Evolutionary conservation across 2,797 vertebrate genomes (phyloP).

Genomic region (Peromyscus nudipes): DNA sequence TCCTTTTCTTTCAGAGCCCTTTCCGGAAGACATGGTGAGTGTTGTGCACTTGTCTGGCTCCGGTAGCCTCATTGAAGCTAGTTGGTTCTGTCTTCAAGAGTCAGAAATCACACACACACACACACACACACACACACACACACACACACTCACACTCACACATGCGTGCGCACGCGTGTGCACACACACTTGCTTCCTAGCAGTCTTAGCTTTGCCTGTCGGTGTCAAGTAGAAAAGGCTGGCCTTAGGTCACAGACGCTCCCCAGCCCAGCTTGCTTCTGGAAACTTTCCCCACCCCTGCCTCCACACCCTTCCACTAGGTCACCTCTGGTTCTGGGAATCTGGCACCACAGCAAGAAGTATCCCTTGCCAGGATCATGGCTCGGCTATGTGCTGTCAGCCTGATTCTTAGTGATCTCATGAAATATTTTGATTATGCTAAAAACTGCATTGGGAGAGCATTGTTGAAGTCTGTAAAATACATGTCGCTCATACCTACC

Average conservation of each 20-base stretch:
- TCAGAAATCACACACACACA: not conserved
- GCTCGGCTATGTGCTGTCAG: not conserved
- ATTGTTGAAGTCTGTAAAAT: not conserved
- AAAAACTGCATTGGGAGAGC: not conserved
- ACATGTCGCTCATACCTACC: not conserved
- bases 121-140: not conserved
- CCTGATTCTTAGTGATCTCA: not conserved
- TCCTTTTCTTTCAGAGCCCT: slow-evolving; percentile 91
- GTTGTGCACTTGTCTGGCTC: slow-evolving; percentile 58
- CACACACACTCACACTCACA: not conserved
- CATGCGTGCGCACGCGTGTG: not conserved
- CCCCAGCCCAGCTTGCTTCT: not conserved
- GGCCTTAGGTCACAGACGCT: not conserved
- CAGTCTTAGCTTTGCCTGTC: not conserved
- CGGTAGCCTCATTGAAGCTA: slow-evolving; percentile 38
- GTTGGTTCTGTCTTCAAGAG: slow-evolving; percentile 60
- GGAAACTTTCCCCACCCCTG: not conserved
- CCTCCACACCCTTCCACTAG: not conserved
- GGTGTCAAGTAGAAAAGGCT: not conserved
- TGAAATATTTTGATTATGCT: not conserved
- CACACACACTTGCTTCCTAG: not conserved
- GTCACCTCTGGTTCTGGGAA: not conserved
- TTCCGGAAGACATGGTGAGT: slow-evolving; percentile 97
- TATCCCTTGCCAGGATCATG: not conserved
- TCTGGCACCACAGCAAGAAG: not conserved